These are phyloP conservation scores for Limnephilus lunatus DNA, from an alignment of 2,888 invertebrate species.

Conservation along the genomic window DNA sequence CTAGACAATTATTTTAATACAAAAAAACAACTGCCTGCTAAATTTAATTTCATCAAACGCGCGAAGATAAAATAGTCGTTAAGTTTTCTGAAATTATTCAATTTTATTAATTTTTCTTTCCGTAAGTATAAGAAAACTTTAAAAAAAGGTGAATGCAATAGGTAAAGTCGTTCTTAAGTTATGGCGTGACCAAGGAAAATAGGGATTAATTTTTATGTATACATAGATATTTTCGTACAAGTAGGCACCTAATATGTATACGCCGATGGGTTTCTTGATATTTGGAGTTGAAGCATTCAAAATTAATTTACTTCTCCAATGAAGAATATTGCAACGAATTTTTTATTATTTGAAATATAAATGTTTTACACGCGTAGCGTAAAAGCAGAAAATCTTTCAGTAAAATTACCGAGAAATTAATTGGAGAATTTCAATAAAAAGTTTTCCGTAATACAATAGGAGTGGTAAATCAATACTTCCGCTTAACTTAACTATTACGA, in stretches of 20 bases:
- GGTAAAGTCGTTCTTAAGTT: too few relatives aligned
- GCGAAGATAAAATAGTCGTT: too few relatives aligned
- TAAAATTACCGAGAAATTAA: not conserved
- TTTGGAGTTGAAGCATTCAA: not conserved
- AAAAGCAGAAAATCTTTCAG: not conserved
- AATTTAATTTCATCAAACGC: too few relatives aligned
- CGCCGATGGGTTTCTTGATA: not conserved
- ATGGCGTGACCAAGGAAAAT: too few relatives aligned
- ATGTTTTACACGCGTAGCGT: not conserved
- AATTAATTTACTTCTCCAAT: not conserved
- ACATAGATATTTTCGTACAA: not conserved
- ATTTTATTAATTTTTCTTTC: too few relatives aligned
- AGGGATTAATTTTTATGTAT: too few relatives aligned
- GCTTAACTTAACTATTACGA: not conserved
- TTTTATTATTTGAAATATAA: not conserved
- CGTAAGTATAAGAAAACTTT: too few relatives aligned
- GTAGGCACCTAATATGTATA: not conserved
- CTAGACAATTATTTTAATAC: too few relatives aligned
- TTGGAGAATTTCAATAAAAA: not conserved
- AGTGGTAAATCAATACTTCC: not conserved
- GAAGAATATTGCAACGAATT: not conserved
- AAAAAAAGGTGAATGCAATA: too few relatives aligned
- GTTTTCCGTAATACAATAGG: not conserved
- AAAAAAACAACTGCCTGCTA: too few relatives aligned
- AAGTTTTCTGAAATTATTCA: too few relatives aligned